Conservation (phyloP, 92 coral and sea anemone genomes). For the Isaurus tuberculatus region DNA sequence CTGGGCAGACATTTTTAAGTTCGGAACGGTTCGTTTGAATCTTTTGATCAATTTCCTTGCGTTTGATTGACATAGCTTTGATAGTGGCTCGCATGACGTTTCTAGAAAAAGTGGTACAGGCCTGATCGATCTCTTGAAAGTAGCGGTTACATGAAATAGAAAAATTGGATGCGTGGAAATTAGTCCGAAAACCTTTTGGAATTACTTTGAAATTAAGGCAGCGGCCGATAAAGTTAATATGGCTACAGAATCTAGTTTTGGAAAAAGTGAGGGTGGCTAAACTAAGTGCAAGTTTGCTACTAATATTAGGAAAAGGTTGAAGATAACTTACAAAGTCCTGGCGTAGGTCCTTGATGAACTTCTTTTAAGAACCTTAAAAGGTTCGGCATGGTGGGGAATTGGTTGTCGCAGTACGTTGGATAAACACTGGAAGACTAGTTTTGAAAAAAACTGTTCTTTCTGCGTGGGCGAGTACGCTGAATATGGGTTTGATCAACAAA, state of each 20-base stretch:
- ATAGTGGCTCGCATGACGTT: constrained; percentile 47
- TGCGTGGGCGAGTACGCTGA: too few species aligned
- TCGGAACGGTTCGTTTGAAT: constrained; percentile 39
- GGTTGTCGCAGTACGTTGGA: too few species aligned
- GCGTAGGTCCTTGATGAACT: too few species aligned
- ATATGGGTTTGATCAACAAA: too few species aligned
- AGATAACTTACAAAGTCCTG: too few species aligned
- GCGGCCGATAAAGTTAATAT: neutral
- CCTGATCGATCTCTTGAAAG: constrained; percentile 44
- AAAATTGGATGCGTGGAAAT: constrained; percentile 36
- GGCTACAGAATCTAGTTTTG: neutral
- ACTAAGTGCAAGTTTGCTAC: too few species aligned
- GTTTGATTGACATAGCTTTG: constrained; percentile 54
- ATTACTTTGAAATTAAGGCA: constrained; percentile 2
- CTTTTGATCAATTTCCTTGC: constrained; percentile 43
- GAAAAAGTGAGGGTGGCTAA: too few species aligned
- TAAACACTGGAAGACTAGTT: too few species aligned
- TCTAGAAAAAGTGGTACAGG: constrained; percentile 30
- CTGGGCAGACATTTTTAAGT: constrained; percentile 28
- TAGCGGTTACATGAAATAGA: constrained; percentile 40
- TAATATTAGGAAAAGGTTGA: too few species aligned
- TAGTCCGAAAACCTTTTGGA: constrained; percentile 36
- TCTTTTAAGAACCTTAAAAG: too few species aligned
- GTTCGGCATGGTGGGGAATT: too few species aligned
- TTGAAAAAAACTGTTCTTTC: too few species aligned